Conservation (phyloP, 2,888 invertebrate genomes). For the Diarsia mendica region DNA sequence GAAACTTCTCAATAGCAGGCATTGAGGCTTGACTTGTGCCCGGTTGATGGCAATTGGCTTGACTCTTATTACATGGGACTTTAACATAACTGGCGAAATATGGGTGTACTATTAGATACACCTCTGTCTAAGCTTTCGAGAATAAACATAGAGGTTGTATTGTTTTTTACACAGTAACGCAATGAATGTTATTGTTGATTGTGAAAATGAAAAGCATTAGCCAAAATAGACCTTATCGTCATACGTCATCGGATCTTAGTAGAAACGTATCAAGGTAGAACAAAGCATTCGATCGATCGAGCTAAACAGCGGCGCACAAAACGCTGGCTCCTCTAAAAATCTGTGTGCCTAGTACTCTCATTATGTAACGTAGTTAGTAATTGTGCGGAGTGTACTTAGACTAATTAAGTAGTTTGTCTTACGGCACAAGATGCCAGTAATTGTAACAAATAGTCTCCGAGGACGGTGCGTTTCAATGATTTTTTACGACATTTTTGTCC, state of each 20-base stretch:
- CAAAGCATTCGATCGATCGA: conserved; percentile 37
- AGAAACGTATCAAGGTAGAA: neutral
- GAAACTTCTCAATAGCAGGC: no score
- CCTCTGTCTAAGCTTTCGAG: no score
- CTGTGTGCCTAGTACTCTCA: conserved; percentile 21
- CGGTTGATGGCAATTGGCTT: no score
- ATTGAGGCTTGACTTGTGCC: no score
- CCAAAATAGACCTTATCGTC: neutral
- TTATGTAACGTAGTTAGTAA: conserved; percentile 37
- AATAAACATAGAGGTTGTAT: neutral
- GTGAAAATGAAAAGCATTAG: neutral
- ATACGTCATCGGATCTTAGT: neutral
- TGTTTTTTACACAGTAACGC: neutral
- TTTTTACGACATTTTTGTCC: conserved; percentile 14
- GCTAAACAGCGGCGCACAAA: conserved; percentile 19
- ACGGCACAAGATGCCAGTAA: conserved; percentile 67
- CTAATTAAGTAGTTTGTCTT: conserved; percentile 76
- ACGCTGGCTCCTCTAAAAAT: conserved; percentile 27
- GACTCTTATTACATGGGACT: no score
- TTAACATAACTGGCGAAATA: no score
- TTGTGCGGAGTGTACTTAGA: conserved; percentile 61
- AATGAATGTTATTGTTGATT: neutral
- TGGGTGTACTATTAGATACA: no score
- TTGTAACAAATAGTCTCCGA: conserved; percentile 68
- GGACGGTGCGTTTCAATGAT: conserved; percentile 10